These are phyloP conservation scores for Scartelaos histophorus DNA, from an alignment of 2,113 vertebrate species.

Conservation along the genomic window DNA sequence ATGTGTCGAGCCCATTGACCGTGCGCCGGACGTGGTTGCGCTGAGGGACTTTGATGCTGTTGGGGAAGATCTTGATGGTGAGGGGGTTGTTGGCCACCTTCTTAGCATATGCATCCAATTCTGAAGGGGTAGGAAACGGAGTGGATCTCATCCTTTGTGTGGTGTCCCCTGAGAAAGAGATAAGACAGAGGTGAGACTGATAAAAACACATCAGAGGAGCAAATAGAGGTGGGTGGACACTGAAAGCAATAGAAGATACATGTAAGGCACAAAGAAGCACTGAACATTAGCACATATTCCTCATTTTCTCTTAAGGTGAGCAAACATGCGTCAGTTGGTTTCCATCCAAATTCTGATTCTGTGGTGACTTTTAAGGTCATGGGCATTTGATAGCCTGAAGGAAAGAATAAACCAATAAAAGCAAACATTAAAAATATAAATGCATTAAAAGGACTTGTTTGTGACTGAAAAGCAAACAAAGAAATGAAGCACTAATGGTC, in stretches of 20 bases:
- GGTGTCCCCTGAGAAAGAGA: constrained; percentile 91
- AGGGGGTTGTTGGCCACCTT: constrained; percentile 98
- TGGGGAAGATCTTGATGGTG: constrained; percentile 99
- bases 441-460: constrained; percentile 18
- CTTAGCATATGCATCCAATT: constrained; percentile 99
- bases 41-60: constrained; percentile 99
- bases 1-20: constrained; percentile 98
- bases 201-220: not conserved
- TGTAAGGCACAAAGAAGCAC: constrained; percentile 43
- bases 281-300: constrained; percentile 42
- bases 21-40: constrained; percentile 97
- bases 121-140: constrained; percentile 99
- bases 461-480: constrained; percentile 60
- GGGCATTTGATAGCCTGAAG: constrained; percentile 48
- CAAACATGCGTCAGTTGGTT: constrained; percentile 16
- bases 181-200: constrained; percentile 31
- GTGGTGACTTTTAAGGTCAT: constrained; percentile 52
- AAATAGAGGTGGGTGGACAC: not conserved
- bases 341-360: constrained; percentile 45
- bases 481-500: constrained; percentile 43
- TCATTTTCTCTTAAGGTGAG: constrained; percentile 13
- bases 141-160: constrained; percentile 99
- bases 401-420: constrained; percentile 26
- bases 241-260: constrained; percentile 36
- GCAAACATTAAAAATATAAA: constrained; percentile 20